A percentile compares a stretch with the other conserved stretches of the same genome.
Conservation (phyloP, 2,888 invertebrate genomes). For the Acleris sparsana region DNA sequence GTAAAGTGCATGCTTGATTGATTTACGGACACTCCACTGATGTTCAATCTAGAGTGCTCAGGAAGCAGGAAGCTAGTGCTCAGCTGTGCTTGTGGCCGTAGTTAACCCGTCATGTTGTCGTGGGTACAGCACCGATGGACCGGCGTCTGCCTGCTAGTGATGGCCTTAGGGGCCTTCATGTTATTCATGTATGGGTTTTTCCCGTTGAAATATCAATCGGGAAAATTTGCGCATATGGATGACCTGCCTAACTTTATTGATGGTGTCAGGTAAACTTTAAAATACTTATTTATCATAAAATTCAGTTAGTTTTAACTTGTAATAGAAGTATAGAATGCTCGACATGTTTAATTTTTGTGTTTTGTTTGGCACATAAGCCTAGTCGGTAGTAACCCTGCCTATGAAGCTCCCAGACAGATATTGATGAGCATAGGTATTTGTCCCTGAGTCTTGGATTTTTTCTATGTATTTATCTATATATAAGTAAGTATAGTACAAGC, state of each 20-base stretch:
- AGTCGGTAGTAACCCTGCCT: too few species aligned
- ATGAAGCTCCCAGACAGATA: too few species aligned
- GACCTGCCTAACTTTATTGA: slow-evolving; percentile 82
- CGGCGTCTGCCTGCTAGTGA: slow-evolving; percentile 66
- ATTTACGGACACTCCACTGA: slow-evolving; percentile 21
- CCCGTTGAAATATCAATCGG: slow-evolving; percentile 81
- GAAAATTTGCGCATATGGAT: slow-evolving; percentile 71
- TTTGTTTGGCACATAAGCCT: too few species aligned
- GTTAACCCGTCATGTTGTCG: slow-evolving; percentile 56
- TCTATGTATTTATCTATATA: too few species aligned
- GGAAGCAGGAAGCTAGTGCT: slow-evolving; percentile 33
- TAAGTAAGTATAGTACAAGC: too few species aligned
- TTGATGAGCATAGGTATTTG: too few species aligned
- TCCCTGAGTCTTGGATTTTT: too few species aligned
- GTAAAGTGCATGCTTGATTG: slow-evolving; percentile 27
- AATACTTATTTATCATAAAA: background rate
- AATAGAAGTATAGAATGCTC: too few species aligned
- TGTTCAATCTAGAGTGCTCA: slow-evolving; percentile 13
- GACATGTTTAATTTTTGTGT: too few species aligned
- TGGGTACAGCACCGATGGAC: slow-evolving; percentile 76
- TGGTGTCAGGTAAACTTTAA: slow-evolving; percentile 72
- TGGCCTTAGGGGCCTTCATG: slow-evolving; percentile 63
- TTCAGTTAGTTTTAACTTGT: background rate
- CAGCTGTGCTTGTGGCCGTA: slow-evolving; percentile 20
- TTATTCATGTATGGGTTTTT: slow-evolving; percentile 86